Evolutionary conservation across 2,888 invertebrate genomes (phyloP).

Genomic region (Lucinisca nassula): DNA sequence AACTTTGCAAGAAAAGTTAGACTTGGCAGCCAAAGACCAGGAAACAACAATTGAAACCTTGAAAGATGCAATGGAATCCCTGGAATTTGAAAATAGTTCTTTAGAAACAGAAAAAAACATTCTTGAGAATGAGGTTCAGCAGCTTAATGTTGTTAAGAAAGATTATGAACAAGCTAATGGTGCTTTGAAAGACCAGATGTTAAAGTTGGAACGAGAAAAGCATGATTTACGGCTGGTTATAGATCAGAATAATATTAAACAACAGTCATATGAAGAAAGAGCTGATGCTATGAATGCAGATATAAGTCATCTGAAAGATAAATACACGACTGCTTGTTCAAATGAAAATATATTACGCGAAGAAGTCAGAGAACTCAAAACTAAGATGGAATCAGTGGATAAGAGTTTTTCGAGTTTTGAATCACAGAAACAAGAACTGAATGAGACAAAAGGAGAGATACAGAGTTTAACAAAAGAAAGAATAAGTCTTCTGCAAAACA

Average conservation of each 20-base stretch:
- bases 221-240: constrained; percentile 9
- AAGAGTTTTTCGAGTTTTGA: constrained; percentile 16
- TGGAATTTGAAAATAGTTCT: constrained; percentile 76
- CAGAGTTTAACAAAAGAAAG: constrained; percentile 47
- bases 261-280: constrained; percentile 37
- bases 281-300: constrained; percentile 58
- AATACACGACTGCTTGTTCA: constrained; percentile 39
- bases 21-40: constrained; percentile 41
- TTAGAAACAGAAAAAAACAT: constrained; percentile 70
- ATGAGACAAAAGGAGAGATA: constrained; percentile 52
- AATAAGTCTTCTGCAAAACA: constrained; percentile 60
- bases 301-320: constrained; percentile 54
- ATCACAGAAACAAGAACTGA: constrained; percentile 34
- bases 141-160: background rate
- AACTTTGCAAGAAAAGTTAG: constrained; percentile 13
- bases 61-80: constrained; percentile 78
- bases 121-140: constrained; percentile 53
- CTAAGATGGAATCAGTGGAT: constrained; percentile 50
- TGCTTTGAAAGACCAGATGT: constrained; percentile 3
- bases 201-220: constrained; percentile 8
- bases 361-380: constrained; percentile 59
- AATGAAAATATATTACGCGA: constrained; percentile 39
- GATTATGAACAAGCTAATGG: background rate
- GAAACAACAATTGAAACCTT: constrained; percentile 72
- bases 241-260: constrained; percentile 34